A percentile compares a stretch with the other conserved stretches of the same genome.
Evolutionary conservation across 2,113 vertebrate species (phyloP).

Genomic region (Oceanites oceanicus): DNA sequence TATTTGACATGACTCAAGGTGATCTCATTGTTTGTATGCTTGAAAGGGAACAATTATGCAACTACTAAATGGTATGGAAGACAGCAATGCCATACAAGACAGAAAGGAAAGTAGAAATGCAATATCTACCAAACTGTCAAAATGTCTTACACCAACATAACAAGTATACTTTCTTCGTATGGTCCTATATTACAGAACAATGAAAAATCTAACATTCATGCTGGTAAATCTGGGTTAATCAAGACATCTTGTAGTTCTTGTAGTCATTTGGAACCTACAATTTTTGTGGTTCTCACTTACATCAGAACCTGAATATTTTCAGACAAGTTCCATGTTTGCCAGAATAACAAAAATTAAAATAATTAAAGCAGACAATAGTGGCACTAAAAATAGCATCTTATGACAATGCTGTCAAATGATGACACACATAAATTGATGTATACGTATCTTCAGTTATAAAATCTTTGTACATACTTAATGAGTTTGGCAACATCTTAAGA

Average conservation of each 20-base stretch:
- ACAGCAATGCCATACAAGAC: not conserved
- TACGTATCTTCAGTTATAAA: not conserved
- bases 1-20: slow-evolving; percentile 60
- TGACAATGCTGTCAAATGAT: not conserved
- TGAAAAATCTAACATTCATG: not conserved
- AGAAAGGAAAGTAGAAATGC: slow-evolving; percentile 6
- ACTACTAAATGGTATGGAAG: slow-evolving; percentile 33
- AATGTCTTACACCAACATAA: not conserved
- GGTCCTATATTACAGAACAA: not conserved
- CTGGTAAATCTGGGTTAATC: slow-evolving; percentile 34
- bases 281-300: slow-evolving; percentile 63
- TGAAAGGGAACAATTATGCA: slow-evolving; percentile 63
- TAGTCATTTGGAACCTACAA: slow-evolving; percentile 38
- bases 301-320: slow-evolving; percentile 62
- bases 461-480: not conserved
- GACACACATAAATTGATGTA: not conserved
- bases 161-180: not conserved
- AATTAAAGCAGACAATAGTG: slow-evolving; percentile 26
- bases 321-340: slow-evolving; percentile 34
- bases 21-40: slow-evolving; percentile 57
- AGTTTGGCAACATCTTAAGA: not conserved
- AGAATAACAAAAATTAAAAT: slow-evolving; percentile 43
- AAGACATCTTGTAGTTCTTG: slow-evolving; percentile 34
- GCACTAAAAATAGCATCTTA: slow-evolving; percentile 13
- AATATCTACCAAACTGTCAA: not conserved